phyloP scores from a whole-genome alignment of 2,113 vertebrate genomes.

The Brevimyrus niger region DNA sequence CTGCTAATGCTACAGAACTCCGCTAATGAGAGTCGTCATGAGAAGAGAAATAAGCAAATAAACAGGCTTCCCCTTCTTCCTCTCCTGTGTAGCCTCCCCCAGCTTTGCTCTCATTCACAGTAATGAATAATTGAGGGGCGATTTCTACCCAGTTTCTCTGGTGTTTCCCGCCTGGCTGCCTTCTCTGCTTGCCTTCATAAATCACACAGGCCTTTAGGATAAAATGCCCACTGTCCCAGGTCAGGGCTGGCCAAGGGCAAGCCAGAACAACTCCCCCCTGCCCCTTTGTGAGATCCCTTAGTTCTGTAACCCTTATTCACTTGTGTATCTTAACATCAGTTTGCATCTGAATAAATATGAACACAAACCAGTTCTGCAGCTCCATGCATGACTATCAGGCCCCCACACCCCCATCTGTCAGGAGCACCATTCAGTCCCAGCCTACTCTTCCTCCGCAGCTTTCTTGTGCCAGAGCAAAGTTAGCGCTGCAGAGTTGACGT shows the following conservation, averaged over 20 bases:
- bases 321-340: background rate
- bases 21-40: background rate
- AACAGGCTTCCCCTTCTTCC: slow-evolving; percentile 18
- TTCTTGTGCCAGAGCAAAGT: background rate
- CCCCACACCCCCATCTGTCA: background rate
- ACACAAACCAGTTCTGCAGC: background rate
- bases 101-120: slow-evolving; percentile 35
- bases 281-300: background rate
- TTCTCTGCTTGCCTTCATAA: slow-evolving; percentile 56
- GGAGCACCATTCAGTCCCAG: slow-evolving; percentile 37
- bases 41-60: background rate
- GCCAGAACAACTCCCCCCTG: background rate
- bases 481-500: background rate
- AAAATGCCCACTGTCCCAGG: slow-evolving; percentile 40
- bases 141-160: slow-evolving; percentile 59
- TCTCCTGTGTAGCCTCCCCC: slow-evolving; percentile 19
- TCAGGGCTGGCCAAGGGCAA: slow-evolving; percentile 30
- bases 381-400: background rate
- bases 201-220: slow-evolving; percentile 58
- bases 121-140: slow-evolving; percentile 64
- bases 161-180: slow-evolving; percentile 50
- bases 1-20: background rate
- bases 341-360: background rate
- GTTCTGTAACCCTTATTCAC: background rate
- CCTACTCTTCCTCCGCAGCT: slow-evolving; percentile 8